Percentiles rank a stretch among this genome's conserved stretches.
Conservation (phyloP, 1,140 invertebrate genomes). For the Drosophila sucinea region DNA sequence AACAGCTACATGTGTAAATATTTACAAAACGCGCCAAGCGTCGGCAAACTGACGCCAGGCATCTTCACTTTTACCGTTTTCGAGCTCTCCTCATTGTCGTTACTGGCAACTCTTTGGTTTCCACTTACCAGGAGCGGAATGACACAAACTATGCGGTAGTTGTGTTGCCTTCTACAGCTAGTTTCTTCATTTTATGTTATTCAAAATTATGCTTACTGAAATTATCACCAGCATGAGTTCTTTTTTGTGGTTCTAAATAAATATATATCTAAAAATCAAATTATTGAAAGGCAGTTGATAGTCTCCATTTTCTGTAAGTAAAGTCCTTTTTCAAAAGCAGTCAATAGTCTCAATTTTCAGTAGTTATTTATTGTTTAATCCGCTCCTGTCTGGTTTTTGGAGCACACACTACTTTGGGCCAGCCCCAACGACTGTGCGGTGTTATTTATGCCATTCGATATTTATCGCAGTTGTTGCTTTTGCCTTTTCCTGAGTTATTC, state of each 20-base stretch:
- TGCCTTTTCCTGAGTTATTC: constrained; percentile 34
- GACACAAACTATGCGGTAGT: background rate
- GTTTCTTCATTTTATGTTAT: too few species aligned
- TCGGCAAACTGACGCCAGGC: constrained; percentile 72
- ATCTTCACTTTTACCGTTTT: constrained; percentile 61
- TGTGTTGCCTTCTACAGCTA: too few species aligned
- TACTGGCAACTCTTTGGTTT: constrained; percentile 46
- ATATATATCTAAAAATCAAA: too few species aligned
- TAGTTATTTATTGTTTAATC: background rate
- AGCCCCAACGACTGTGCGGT: constrained; percentile 33
- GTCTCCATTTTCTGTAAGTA: too few species aligned
- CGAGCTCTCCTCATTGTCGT: constrained; percentile 42
- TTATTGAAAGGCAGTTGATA: too few species aligned
- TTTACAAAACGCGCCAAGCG: constrained; percentile 79
- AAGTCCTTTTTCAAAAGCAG: background rate
- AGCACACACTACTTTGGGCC: constrained; percentile 16
- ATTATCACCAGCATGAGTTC: too few species aligned
- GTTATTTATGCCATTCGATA: constrained; percentile 78
- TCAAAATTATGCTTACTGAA: too few species aligned
- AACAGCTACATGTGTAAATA: constrained; percentile 81
- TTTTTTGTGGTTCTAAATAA: too few species aligned
- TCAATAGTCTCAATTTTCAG: too few species aligned
- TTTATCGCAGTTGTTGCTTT: constrained; percentile 64
- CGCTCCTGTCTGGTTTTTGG: constrained; percentile 23
- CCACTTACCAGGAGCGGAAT: constrained; percentile 11